Base-by-base conservation (phyloP, 2,797 vertebrate genomes). In the Chelidonichthys spinosus region DNA sequence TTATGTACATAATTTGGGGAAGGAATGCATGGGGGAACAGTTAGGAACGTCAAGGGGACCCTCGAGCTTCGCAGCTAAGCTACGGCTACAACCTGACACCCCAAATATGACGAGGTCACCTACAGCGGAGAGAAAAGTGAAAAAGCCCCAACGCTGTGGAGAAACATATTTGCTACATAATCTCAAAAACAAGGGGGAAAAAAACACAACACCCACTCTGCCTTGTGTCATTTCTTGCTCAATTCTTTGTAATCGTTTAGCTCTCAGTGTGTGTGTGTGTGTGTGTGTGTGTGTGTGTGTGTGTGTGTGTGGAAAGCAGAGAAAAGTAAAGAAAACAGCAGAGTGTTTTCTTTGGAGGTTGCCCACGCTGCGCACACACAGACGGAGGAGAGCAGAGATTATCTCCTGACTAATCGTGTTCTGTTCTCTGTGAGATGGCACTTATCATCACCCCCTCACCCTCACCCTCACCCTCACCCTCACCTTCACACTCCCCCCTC, bases 301-400 rank as follows among this genome's bases (percentile, higher is more conserved):
- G 72, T 72, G 72, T 58, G 69, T 60, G 70, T 71, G 55, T 64
- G 72, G 17, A 62, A 71, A 65, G 82, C 44, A 79, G 49, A 79
- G 76, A 74, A 74, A 82, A 62, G 85, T 46, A 86, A 87, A 86
- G 85, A 87, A 89, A 93, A 91, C 88, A 90, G 68, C 0, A 3
- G 5, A 73, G 63, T 91, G 87, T 93, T 93, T 93, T 89, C 88
- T 81, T 92, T 91, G 87, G 90, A 89, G 73, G 78, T 78, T 84
- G 69, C 78, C 59, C 79, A 83, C 79, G 36, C 73, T 68, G 68
- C 72, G 2, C 25, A 70, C 50, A 65, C 68, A 69, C 59, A 79
- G 74, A 79, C 62, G 4, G 68, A 76, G 75, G 67, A 81, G 81
- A 83, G 67, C 54, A 69, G 47, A 78, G 73, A 89, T 92, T 83